Conservation (phyloP, 2,797 vertebrate species). For the Tangara arthus region DNA sequence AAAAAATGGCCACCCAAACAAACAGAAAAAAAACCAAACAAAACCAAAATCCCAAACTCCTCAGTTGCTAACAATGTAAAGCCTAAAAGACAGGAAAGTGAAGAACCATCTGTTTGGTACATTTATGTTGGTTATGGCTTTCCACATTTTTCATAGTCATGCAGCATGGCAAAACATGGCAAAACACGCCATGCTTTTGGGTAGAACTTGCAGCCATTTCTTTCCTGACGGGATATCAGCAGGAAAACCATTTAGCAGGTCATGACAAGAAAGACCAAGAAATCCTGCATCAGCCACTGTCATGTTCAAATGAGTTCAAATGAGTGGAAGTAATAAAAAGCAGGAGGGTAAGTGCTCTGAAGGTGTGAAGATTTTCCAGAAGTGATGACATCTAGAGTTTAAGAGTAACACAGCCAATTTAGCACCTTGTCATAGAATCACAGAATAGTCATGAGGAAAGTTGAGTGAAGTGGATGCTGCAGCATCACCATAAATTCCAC, state of each 20-base stretch:
- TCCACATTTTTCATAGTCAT: background rate
- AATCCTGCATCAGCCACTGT: background rate
- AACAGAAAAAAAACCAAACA: rapidly evolving
- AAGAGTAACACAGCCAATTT: background rate
- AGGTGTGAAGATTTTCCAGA: background rate
- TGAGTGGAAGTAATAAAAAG: background rate
- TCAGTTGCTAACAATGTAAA: background rate
- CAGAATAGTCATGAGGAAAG: background rate
- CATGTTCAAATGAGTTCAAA: background rate
- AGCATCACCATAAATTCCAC: background rate
- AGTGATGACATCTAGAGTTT: background rate
- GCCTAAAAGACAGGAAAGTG: background rate
- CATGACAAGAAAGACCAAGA: background rate
- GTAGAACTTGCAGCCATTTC: background rate
- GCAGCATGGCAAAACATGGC: background rate
- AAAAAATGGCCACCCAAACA: background rate
- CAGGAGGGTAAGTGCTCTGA: background rate
- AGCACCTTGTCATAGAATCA: background rate
- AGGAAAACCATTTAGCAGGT: background rate
- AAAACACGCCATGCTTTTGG: background rate
- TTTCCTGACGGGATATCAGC: background rate
- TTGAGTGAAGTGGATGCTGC: background rate
- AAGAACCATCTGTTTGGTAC: background rate
- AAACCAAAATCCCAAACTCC: background rate
- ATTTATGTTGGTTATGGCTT: background rate